Evolutionary conservation across 1,140 invertebrate species (phyloP).

Genomic region (Procambarus clarkii): DNA sequence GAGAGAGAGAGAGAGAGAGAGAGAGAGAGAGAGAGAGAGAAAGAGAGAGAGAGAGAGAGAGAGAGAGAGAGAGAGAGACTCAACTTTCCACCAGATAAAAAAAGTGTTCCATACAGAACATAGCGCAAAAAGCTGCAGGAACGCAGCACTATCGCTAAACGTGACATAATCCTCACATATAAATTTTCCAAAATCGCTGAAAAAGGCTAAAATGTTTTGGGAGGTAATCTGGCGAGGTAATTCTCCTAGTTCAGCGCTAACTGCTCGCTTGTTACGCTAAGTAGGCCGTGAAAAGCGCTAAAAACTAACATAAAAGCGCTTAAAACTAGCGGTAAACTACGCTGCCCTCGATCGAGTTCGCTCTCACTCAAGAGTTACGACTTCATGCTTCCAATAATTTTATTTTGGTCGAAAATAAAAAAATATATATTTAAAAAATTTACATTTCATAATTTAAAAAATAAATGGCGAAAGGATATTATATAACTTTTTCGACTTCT

Average conservation of each 20-base stretch:
- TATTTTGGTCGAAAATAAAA: too few species aligned
- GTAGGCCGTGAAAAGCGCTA: slow-evolving; percentile 13
- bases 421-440: too few species aligned
- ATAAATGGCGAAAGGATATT: too few species aligned
- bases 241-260: slow-evolving; percentile 10
- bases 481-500: too few species aligned
- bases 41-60: neutral
- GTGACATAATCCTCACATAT: neutral
- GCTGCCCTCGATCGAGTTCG: neutral
- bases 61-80: neutral
- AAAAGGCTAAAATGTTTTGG: neutral
- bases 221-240: slow-evolving; percentile 16
- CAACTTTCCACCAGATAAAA: neutral
- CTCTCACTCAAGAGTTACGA: neutral
- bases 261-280: slow-evolving; percentile 9
- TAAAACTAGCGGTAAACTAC: slow-evolving; percentile 14
- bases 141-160: neutral
- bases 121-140: neutral
- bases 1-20: neutral
- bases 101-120: neutral
- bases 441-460: too few species aligned
- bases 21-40: neutral
- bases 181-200: slow-evolving; percentile 3
- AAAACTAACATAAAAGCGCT: slow-evolving; percentile 13
- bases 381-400: too few species aligned